phyloP scores from a whole-genome alignment of 2,888 invertebrate genomes.

The Clivina fossor region DNA sequence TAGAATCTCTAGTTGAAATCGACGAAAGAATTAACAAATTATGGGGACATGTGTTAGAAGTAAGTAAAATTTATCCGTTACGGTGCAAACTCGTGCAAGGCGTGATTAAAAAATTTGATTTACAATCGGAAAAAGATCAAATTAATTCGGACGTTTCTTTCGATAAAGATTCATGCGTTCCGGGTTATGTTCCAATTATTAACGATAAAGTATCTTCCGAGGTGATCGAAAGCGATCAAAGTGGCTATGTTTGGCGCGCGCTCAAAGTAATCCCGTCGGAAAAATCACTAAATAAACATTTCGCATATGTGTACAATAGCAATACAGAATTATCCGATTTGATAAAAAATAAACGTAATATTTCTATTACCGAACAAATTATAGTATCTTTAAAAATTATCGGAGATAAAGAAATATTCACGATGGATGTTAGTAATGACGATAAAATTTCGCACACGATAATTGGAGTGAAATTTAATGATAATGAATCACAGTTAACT shows the following conservation, averaged over 20 bases:
- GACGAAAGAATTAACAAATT: conserved; percentile 59
- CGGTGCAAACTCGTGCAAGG: conserved; percentile 60
- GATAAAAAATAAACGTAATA: conserved; percentile 55
- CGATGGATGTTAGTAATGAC: conserved; percentile 56
- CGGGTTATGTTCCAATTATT: conserved; percentile 58
- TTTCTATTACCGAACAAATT: conserved; percentile 58
- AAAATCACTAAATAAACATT: no score
- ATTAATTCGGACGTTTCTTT: conserved; percentile 65
- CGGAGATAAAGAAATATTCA: conserved; percentile 53
- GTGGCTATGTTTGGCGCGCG: conserved; percentile 62
- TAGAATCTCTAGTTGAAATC: conserved; percentile 64
- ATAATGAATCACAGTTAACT: no score
- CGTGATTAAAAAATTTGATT: conserved; percentile 53
- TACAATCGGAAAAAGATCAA: conserved; percentile 53
- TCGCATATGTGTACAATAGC: no score
- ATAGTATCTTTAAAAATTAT: conserved; percentile 51
- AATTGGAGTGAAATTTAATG: conserved; percentile 56
- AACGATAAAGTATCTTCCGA: conserved; percentile 68
- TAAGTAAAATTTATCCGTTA: conserved; percentile 62
- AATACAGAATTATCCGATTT: conserved; percentile 42
- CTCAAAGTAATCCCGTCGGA: conserved; percentile 53
- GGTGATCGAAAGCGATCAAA: conserved; percentile 73
- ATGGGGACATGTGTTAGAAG: conserved; percentile 62
- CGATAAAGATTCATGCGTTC: conserved; percentile 57
- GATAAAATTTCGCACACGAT: conserved; percentile 52